Evolutionary conservation across 1,140 invertebrate genomes (phyloP).

Genomic region (Heterodera schachtii): DNA sequence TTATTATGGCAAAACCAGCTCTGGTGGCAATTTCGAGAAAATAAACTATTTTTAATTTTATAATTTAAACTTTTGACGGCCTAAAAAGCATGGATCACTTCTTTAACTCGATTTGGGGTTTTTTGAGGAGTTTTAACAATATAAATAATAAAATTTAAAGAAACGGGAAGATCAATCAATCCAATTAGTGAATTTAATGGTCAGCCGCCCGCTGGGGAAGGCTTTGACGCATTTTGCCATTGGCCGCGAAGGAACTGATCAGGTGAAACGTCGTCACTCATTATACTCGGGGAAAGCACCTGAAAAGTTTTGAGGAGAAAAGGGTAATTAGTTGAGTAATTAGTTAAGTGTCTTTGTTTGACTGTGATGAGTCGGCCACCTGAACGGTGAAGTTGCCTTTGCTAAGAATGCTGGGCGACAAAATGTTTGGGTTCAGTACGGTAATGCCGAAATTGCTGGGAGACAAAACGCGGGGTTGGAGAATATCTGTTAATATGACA

Average conservation of each 20-base stretch:
- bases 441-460: slow-evolving; percentile 35
- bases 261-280: slow-evolving; percentile 27
- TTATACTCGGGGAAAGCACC: slow-evolving; percentile 32
- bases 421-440: slow-evolving; percentile 39
- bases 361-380: neutral
- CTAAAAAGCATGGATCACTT: too few relatives aligned
- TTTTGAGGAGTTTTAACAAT: too few relatives aligned
- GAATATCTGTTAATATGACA: slow-evolving; percentile 25
- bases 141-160: neutral
- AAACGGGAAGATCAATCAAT: neutral
- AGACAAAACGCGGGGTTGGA: slow-evolving; percentile 31
- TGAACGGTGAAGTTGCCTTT: slow-evolving; percentile 48
- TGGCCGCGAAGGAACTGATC: slow-evolving; percentile 13
- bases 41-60: too few relatives aligned
- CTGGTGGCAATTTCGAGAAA: too few relatives aligned
- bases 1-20: too few relatives aligned
- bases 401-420: slow-evolving; percentile 39
- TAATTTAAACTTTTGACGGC: too few relatives aligned
- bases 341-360: slow-evolving; percentile 2
- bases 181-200: neutral
- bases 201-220: neutral
- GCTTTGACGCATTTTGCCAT: slow-evolving; percentile 14
- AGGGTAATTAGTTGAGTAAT: neutral
- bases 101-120: too few relatives aligned
- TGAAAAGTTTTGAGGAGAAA: slow-evolving; percentile 1